Evolutionary conservation across 2,888 invertebrate genomes (phyloP), one percentile per base, ranked within the genome.

Genomic region (Hofmannophila pseudospretella): DNA sequence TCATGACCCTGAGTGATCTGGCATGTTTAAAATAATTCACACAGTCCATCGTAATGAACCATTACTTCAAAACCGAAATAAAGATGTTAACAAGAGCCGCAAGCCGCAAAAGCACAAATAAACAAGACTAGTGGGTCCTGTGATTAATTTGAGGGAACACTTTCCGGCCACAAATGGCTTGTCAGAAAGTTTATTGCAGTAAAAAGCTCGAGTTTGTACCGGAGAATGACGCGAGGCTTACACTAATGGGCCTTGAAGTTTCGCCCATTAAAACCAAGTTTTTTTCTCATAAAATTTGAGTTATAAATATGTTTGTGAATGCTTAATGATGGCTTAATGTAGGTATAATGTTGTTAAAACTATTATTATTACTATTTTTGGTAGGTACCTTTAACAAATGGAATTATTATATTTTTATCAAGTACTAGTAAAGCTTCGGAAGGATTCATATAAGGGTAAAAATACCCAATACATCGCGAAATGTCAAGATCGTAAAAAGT

Each of bases 141-240:
- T 77, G 75, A 81, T 80, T 80, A 77, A 79, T 81, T 74, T 69
- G 54, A 67, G 64, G 64, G 70, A 73, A 78, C 74, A 77, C 74
- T 79, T 70, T 66, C 66, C 67, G 67, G 62, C 67, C 76, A 73
- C 75, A 80, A 81, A 81, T 74, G 74, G 77, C 69, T 72, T 76
- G 76, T 78, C 80, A 80, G 69, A 75, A 79, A 81, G 72, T 81
- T 82, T 79, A 79, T 78, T 76, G 78, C 80, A 72, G 76, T 77
- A 81, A 82, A 80, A 80, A 78, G 69, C 69, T 60, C 55, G 67
- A 71, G 67, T 74, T 71, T 67, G 69, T 71, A 67, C 66, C 65
- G 61, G 65, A 70, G 70, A 73, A 79, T 75, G 75, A 76, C 75
- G 71, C 63, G 67, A 67, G 66, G 70, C 71, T 75, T 76, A 75